Evolutionary conservation across 1,140 invertebrate genomes (phyloP).

Genomic region (Chymomyza costata): DNA sequence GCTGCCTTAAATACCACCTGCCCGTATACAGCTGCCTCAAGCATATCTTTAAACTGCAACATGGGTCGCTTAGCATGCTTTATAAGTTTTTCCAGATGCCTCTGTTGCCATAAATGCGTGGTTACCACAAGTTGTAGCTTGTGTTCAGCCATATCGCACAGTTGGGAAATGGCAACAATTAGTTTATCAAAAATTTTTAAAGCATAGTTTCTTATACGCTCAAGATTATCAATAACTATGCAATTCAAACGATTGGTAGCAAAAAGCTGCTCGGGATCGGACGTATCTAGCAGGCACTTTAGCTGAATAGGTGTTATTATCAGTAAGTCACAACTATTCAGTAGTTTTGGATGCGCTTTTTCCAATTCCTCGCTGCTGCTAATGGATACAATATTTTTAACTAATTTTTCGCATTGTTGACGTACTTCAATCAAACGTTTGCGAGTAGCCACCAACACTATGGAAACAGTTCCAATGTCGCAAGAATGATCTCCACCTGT

Average conservation of each 20-base stretch:
- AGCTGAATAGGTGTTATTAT: slow-evolving; percentile 5
- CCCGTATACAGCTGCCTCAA: slow-evolving; percentile 21
- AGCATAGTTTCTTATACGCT: neutral
- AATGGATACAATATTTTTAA: too few species aligned
- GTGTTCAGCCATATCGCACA: too few species aligned
- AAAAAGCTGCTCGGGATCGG: neutral
- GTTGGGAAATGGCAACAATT: too few species aligned
- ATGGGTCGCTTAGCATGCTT: slow-evolving; percentile 4
- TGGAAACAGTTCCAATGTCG: too few species aligned
- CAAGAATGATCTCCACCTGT: neutral
- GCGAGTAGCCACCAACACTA: slow-evolving; percentile 11
- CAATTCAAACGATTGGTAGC: neutral
- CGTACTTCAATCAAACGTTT: slow-evolving; percentile 5
- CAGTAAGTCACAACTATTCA: neutral
- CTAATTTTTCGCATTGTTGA: neutral
- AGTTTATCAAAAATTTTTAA: too few species aligned
- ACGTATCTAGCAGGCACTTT: too few species aligned
- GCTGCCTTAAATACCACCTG: neutral
- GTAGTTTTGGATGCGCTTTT: neutral
- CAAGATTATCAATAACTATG: slow-evolving; percentile 6
- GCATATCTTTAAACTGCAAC: slow-evolving; percentile 1
- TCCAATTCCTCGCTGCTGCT: neutral
- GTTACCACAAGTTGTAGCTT: slow-evolving; percentile 6
- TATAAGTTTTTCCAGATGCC: neutral
- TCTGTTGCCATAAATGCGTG: neutral